A percentile compares a stretch with the other conserved stretches of the same genome.
Evolutionary conservation across 1,140 invertebrate genomes (phyloP).

Genomic region (Macrostomum lignano): DNA sequence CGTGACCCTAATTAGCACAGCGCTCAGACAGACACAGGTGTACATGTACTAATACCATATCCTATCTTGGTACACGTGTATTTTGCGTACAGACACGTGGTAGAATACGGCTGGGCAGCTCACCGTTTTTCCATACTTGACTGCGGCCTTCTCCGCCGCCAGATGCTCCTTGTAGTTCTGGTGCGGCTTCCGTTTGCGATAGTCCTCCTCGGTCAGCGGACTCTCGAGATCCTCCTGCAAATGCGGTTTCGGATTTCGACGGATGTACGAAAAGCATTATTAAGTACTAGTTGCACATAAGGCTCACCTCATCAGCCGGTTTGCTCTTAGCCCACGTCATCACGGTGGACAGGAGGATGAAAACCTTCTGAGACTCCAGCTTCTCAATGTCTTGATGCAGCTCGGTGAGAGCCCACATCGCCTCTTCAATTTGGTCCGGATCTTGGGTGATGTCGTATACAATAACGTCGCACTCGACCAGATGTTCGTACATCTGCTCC

Average conservation of each 20-base stretch:
- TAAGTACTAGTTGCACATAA: not conserved
- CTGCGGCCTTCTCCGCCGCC: constrained; percentile 37
- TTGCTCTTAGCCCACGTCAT: constrained; percentile 29
- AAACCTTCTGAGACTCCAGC: constrained; percentile 25
- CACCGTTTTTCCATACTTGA: constrained; percentile 34
- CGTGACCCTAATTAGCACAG: no score
- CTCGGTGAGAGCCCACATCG: constrained; percentile 13
- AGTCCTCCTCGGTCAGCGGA: constrained; percentile 38
- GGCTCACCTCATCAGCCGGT: constrained; percentile 17
- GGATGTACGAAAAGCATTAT: not conserved
- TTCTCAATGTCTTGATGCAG: constrained; percentile 23
- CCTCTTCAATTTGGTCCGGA: constrained; percentile 27
- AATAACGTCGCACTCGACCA: constrained; percentile 26
- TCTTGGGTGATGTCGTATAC: constrained; percentile 28
- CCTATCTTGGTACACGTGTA: no score
- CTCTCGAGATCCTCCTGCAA: constrained; percentile 26
- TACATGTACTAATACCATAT: no score
- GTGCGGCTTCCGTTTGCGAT: constrained; percentile 37
- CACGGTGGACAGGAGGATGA: constrained; percentile 24
- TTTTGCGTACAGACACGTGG: no score
- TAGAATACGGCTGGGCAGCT: constrained; percentile 4
- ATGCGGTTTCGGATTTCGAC: not conserved
- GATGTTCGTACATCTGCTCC: constrained; percentile 22
- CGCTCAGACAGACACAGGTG: no score
- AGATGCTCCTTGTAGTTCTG: constrained; percentile 38